Base-by-base conservation (phyloP, 2,797 vertebrate species). In the Florisuga fusca region DNA sequence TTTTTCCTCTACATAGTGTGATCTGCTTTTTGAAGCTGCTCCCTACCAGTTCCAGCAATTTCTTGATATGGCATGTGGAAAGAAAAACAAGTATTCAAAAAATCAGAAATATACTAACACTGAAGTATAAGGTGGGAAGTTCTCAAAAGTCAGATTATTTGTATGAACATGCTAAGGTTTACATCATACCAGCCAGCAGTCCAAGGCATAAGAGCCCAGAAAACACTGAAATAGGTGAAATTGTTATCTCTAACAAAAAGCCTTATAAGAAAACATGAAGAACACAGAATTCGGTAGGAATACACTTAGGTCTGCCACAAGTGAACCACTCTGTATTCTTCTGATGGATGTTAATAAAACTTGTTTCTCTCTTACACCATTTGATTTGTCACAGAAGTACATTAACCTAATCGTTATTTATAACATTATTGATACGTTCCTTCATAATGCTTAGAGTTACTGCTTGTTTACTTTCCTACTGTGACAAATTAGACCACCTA, bases 401-500 rank as follows among this genome's bases (percentile, higher is more conserved):
- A 90, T 93, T 81, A 94, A 85, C 23, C 34, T 84, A 89, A 93
- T 84, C 14, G 33, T 94, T 94, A 90, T 66, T 88, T 81, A 78
- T 33, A 87, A 58, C 27, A 14, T 90, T 94, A 93, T 75, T 84
- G 88, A 91, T 88, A 86, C 2, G 2, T 91, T 93, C 55, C 77
- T 91, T 91, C 34, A n/a, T 68, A 94, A 88, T 50, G 69, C 41
- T 25, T 84, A 27, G 27, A 93, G 69, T 84, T 90, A 84, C 84
- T 41, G 71, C 57, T 76, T 91, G 84, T 91, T 96, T 94, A 88
- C 80, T 84, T 51, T 94, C 94, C 83, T 72, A 41, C 85, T 87
- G 93, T 55, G 67, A 89, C 71, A 93, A 94, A 96, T 94, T 84
- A 96, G 90, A 90, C 92, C 90, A 95, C 93, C 94, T 91, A 93